Evolutionary conservation across 2,888 invertebrate genomes (phyloP).

Genomic region (Petrolisthes manimaculis): DNA sequence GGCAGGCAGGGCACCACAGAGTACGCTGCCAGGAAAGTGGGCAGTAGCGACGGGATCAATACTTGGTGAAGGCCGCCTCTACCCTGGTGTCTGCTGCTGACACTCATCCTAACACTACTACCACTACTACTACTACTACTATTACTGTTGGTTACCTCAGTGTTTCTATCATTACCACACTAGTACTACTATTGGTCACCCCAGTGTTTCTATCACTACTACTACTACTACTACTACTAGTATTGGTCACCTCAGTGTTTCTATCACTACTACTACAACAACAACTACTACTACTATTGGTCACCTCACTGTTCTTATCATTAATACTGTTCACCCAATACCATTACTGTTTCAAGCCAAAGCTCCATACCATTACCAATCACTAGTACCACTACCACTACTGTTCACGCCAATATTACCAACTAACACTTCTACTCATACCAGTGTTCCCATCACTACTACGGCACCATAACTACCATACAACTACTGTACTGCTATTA

Average conservation of each 20-base stretch:
- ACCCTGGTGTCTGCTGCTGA: constrained; percentile 11
- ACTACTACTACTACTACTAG: not conserved
- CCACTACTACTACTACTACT: constrained; percentile 3
- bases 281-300: not conserved
- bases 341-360: not conserved
- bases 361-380: not conserved
- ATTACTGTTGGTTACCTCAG: not conserved
- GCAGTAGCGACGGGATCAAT: constrained; percentile 37
- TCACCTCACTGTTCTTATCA: not conserved
- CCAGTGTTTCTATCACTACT: not conserved
- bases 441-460: not conserved
- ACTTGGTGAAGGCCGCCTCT: constrained; percentile 25
- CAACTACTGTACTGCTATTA: not conserved
- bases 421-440: not conserved
- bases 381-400: not conserved
- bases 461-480: not conserved
- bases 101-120: constrained; percentile 6
- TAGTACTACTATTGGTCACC: too few species aligned
- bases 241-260: not conserved
- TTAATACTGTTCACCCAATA: not conserved
- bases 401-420: not conserved
- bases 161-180: not conserved
- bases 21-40: constrained; percentile 34
- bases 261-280: not conserved
- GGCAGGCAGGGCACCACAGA: constrained; percentile 13